These are phyloP conservation scores for Oxyteleia sp. DNA, from an alignment of 2,888 invertebrate species.

Conservation along the genomic window DNA sequence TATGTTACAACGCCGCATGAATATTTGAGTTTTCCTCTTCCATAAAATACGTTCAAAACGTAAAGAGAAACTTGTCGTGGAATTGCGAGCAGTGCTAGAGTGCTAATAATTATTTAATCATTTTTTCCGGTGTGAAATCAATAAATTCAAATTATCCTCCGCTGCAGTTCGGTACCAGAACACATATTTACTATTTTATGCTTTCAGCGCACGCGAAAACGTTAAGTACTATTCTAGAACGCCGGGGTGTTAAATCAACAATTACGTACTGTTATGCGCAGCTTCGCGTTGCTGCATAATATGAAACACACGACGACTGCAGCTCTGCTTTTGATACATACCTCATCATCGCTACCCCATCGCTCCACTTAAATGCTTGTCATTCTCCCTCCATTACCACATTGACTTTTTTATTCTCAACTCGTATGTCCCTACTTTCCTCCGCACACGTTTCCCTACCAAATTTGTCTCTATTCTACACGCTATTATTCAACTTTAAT, in stretches of 20 bases:
- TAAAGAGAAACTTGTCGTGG: too few species aligned
- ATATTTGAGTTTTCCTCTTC: too few species aligned
- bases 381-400: slow-evolving; percentile 1
- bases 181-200: slow-evolving; percentile 4
- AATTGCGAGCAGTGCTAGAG: too few species aligned
- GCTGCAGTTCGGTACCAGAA: too few species aligned
- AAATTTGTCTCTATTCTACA: not conserved
- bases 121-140: too few species aligned
- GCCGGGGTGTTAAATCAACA: slow-evolving; percentile 10
- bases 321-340: slow-evolving; percentile 6
- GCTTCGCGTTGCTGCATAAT: not conserved
- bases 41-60: too few species aligned
- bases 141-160: too few species aligned
- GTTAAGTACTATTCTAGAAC: slow-evolving; percentile 8
- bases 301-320: not conserved
- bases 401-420: slow-evolving; percentile 4
- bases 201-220: slow-evolving; percentile 7
- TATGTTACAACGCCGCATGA: too few species aligned
- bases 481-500: slow-evolving; percentile 21
- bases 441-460: not conserved
- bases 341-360: slow-evolving; percentile 6
- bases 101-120: too few species aligned
- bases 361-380: not conserved
- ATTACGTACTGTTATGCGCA: slow-evolving; percentile 5
- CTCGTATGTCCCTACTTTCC: not conserved